Conservation (phyloP, 2,888 invertebrate species). For the Chymomyza caudatula region DNA sequence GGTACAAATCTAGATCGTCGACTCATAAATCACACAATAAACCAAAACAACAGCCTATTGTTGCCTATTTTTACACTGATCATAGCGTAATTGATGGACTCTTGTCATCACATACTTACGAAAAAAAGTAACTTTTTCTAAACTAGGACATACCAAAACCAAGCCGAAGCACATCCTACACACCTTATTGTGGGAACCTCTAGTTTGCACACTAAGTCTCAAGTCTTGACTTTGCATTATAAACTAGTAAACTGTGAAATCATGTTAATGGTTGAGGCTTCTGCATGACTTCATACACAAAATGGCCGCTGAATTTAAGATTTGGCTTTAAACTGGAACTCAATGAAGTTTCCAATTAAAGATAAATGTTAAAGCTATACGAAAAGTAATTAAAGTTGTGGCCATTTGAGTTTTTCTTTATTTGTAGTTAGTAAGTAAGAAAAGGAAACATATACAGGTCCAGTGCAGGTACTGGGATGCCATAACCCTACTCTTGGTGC, state of each 20-base stretch:
- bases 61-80: too few species aligned
- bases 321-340: conserved; percentile 4
- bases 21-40: too few species aligned
- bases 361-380: background rate
- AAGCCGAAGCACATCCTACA: too few species aligned
- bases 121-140: too few species aligned
- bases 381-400: conserved; percentile 40
- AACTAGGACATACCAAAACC: too few species aligned
- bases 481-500: background rate
- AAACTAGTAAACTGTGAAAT: conserved; percentile 47
- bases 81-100: too few species aligned
- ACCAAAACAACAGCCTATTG: too few species aligned
- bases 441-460: background rate
- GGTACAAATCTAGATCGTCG: too few species aligned
- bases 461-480: background rate
- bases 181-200: too few species aligned
- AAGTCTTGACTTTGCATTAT: conserved; percentile 33
- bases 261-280: background rate
- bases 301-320: conserved; percentile 6
- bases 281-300: background rate
- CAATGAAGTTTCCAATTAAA: conserved; percentile 53
- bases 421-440: background rate
- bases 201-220: conserved; percentile 21
- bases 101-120: too few species aligned
- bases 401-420: conserved; percentile 29